Evolutionary conservation across 2,797 vertebrate species (phyloP).

Genomic region (Echeneis naucrates): DNA sequence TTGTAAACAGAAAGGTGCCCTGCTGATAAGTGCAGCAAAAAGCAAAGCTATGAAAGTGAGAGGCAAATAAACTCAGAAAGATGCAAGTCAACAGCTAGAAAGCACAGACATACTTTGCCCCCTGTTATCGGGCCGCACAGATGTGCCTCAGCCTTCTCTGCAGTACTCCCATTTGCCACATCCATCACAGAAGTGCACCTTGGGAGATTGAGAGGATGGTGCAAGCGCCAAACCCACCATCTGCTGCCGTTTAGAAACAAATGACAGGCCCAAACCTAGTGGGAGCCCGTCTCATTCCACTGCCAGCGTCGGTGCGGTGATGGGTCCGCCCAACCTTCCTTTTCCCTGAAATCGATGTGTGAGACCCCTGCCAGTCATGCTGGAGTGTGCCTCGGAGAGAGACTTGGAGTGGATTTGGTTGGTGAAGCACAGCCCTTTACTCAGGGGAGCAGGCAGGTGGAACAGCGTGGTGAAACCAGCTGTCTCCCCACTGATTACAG

Average conservation of each 20-base stretch:
- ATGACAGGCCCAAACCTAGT: conserved; percentile 82
- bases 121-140: conserved; percentile 80
- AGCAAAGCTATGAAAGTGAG: conserved; percentile 66
- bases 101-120: conserved; percentile 77
- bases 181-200: conserved; percentile 84
- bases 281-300: conserved; percentile 80
- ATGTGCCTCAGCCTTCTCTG: conserved; percentile 78
- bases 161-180: conserved; percentile 77
- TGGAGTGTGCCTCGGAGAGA: conserved; percentile 69
- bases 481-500: conserved; percentile 79
- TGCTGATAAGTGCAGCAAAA: conserved; percentile 52
- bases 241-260: conserved; percentile 86
- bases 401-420: conserved; percentile 79
- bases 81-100: conserved; percentile 57
- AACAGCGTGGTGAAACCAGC: conserved; percentile 77
- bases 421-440: conserved; percentile 75
- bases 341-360: conserved; percentile 72
- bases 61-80: conserved; percentile 63
- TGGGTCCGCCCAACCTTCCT: conserved; percentile 73
- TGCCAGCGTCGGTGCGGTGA: conserved; percentile 74
- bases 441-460: conserved; percentile 80
- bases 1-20: conserved; percentile 53
- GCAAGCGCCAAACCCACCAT: conserved; percentile 81
- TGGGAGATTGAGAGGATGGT: conserved; percentile 79
- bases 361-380: conserved; percentile 79